Percentiles rank a stretch among this genome's conserved stretches.
These are phyloP conservation scores for Lepilemur septentrionalis DNA, from an alignment of 2,797 vertebrate genomes.

Conservation along the genomic window DNA sequence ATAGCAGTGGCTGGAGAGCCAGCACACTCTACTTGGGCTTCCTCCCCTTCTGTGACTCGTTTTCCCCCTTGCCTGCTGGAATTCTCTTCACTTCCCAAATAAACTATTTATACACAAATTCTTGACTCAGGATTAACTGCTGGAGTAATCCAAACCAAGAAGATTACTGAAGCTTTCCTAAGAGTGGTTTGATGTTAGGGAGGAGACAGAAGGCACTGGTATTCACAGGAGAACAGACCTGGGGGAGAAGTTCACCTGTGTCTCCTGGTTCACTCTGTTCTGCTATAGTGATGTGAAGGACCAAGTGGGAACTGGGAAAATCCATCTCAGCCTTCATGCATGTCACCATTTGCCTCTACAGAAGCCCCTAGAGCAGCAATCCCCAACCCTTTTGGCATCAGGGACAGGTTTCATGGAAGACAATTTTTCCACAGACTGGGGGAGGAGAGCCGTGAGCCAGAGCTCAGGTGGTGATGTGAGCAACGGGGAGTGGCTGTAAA, in stretches of 20 bases:
- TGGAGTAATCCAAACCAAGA: neutral
- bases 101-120: neutral
- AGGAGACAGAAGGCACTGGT: neutral
- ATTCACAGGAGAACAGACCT: neutral
- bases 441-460: no score
- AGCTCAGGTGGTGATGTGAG: no score
- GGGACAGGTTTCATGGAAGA: no score
- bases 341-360: neutral
- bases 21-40: rapidly evolving
- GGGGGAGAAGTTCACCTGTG: neutral
- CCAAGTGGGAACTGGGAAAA: neutral
- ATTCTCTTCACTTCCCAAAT: neutral
- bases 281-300: neutral
- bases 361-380: no score
- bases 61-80: neutral
- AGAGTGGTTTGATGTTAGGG: neutral
- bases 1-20: neutral
- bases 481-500: no score
- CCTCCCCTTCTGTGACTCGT: neutral
- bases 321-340: neutral
- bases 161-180: neutral
- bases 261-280: neutral
- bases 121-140: neutral
- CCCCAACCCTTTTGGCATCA: no score
- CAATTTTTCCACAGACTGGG: no score